Percentiles rank a stretch among this genome's conserved stretches.
These are phyloP conservation scores for Tridacna crocea DNA, from an alignment of 2,888 invertebrate genomes.

Conservation along the genomic window DNA sequence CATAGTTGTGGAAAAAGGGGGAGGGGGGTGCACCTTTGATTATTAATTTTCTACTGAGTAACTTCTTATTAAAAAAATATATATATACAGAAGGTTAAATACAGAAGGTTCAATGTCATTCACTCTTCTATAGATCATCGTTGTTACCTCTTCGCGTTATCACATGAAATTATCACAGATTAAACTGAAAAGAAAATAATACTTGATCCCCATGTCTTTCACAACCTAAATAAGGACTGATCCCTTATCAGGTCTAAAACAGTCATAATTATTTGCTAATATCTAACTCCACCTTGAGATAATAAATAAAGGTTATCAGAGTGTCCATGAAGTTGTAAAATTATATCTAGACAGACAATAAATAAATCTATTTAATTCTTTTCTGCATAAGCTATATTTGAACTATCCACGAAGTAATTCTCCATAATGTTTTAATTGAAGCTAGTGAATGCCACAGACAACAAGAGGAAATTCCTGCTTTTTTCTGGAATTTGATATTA, in stretches of 20 bases:
- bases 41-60: too few relatives aligned
- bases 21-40: too few relatives aligned
- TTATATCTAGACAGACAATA: conserved; percentile 6
- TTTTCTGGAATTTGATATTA: too few relatives aligned
- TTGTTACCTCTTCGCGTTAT: conserved; percentile 12
- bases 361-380: background rate
- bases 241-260: background rate
- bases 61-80: too few relatives aligned
- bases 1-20: too few relatives aligned
- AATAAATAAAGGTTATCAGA: background rate
- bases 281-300: conserved; percentile 13
- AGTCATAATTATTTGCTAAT: conserved; percentile 7
- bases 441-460: too few relatives aligned
- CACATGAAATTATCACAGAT: background rate
- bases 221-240: background rate
- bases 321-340: conserved; percentile 11
- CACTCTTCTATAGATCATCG: background rate
- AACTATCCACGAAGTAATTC: background rate
- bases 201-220: background rate
- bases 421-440: too few relatives aligned
- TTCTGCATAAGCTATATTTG: background rate
- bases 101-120: conserved; percentile 5
- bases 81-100: conserved; percentile 11
- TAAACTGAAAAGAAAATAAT: conserved; percentile 10
- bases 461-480: too few relatives aligned